Base-by-base conservation (phyloP, 2,797 vertebrate species). In the Acipenser transmontanus region DNA sequence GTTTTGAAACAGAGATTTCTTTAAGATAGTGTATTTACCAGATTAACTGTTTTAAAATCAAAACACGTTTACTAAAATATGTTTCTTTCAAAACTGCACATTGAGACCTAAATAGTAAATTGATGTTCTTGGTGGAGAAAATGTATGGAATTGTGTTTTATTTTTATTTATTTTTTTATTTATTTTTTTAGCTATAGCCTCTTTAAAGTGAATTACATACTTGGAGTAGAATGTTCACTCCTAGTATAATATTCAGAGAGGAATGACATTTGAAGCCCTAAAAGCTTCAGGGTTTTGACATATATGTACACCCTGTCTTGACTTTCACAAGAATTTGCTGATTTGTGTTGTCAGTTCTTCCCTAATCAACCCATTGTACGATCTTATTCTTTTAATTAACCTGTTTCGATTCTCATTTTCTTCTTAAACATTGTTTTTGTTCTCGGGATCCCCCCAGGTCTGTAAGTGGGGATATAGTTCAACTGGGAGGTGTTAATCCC, bases 201-300 rank as follows among this genome's bases (percentile, higher is more conserved):
- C 54, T 11, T 11, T 2, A 11, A n/a, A 57, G 34, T 4, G 34
- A 34, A 34, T 34, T 34, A 4, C 34, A 34, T 34, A 34, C 34
- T 3, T 34, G 34, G 34, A 34, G 34, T 34, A 34, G 34, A 34
- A 3, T 34, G 34, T 34, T 34, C 4, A 34, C 34, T 34, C 34
- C 34, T 34, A 34, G 34, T 34, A 34, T 34, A 34, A 34, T 34
- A 4, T 34, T 34, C 3, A 34, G 34, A 34, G 34, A 34, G 34
- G 4, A 34, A 4, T 34, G 75, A 79, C 80, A 76, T 65, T 67
- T 48, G 50, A 69, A 71, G 61, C 56, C 64, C 68, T 72, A 34
- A 63, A 68, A 64, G 57, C 72, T 66, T 56, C 49, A 65, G 66
- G 63, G 57, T 75, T 63, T 59, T 10, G 34, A 59, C 49, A 12